phyloP scores from a whole-genome alignment of 2,888 invertebrate genomes.

The Drosophila subsilvestris region DNA sequence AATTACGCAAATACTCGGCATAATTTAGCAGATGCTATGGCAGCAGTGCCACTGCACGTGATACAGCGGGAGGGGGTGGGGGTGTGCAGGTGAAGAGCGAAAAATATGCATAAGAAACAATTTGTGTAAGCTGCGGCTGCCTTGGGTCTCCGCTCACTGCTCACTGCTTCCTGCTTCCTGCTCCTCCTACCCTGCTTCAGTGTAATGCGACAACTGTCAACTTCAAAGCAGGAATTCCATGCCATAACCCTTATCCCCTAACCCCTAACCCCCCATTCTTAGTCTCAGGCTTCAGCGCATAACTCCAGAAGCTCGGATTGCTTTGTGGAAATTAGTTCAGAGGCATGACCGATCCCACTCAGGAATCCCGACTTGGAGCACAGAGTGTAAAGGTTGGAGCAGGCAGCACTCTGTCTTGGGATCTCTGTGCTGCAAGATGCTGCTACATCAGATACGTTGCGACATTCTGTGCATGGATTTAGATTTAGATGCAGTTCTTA shows the following conservation, averaged over 20 bases:
- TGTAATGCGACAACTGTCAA: slow-evolving; percentile 68
- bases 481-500: background rate
- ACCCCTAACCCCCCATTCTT: slow-evolving; percentile 12
- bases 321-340: slow-evolving; percentile 58
- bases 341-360: slow-evolving; percentile 32
- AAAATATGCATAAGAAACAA: slow-evolving; percentile 70
- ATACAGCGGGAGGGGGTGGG: background rate
- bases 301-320: slow-evolving; percentile 34
- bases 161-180: background rate
- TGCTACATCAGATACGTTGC: background rate
- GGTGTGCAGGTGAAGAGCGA: slow-evolving; percentile 10
- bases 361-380: background rate
- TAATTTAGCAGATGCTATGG: slow-evolving; percentile 64
- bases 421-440: background rate
- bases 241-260: slow-evolving; percentile 39
- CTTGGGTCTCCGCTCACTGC: background rate
- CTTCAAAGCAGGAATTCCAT: slow-evolving; percentile 75
- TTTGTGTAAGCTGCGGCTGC: slow-evolving; percentile 62
- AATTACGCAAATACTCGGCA: slow-evolving; percentile 78
- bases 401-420: no score
- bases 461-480: no score
- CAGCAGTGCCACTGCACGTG: slow-evolving; percentile 11
- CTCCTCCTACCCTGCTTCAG: slow-evolving; percentile 24
- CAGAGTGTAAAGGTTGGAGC: background rate
- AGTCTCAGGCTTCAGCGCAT: slow-evolving; percentile 28